A percentile compares a stretch with the other conserved stretches of the same genome.
phyloP scores from a whole-genome alignment of 2,888 invertebrate genomes.

The Labia minor region DNA sequence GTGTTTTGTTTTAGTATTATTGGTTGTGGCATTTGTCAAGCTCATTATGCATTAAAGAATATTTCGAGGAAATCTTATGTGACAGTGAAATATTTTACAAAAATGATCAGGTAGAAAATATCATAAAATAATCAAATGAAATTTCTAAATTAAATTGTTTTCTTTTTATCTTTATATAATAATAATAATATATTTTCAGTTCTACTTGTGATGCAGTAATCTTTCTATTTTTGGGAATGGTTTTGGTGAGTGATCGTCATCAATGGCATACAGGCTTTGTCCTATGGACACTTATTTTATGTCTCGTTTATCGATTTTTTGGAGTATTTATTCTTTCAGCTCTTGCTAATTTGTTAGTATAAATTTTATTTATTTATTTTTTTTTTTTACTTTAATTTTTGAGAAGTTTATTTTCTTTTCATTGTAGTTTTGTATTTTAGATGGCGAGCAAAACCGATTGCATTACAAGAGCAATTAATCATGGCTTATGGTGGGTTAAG shows the following conservation, averaged over 20 bases:
- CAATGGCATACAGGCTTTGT: conserved; percentile 44
- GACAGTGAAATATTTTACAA: conserved; percentile 49
- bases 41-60: conserved; percentile 50
- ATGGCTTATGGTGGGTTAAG: conserved; percentile 49
- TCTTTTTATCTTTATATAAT: no score
- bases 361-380: no score
- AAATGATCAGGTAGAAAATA: conserved; percentile 24
- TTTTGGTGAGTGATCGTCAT: conserved; percentile 34
- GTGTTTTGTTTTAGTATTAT: conserved; percentile 39
- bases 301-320: conserved; percentile 40
- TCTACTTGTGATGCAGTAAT: conserved; percentile 49
- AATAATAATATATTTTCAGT: no score
- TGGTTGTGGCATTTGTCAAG: conserved; percentile 49
- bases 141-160: background rate
- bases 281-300: conserved; percentile 43
- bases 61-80: conserved; percentile 46
- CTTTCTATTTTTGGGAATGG: conserved; percentile 51
- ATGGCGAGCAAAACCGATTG: background rate
- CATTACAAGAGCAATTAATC: conserved; percentile 42
- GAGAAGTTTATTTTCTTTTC: no score
- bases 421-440: no score
- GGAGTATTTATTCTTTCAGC: conserved; percentile 42
- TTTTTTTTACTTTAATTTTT: no score
- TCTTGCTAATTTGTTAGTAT: conserved; percentile 36
- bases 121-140: background rate